phyloP scores from a whole-genome alignment of 2,113 vertebrate species.

The Python bivittatus region DNA sequence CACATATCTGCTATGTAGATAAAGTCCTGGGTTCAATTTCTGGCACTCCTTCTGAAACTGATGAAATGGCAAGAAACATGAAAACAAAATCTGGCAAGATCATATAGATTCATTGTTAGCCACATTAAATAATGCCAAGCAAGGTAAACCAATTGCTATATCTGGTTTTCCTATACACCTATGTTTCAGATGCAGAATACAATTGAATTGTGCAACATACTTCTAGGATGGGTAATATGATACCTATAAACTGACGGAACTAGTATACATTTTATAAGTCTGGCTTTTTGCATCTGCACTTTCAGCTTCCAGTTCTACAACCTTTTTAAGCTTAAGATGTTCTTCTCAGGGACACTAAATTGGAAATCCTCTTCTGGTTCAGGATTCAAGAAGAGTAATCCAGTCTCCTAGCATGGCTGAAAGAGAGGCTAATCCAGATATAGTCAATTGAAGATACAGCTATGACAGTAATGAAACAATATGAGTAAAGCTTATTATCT shows the following conservation, averaged over 20 bases:
- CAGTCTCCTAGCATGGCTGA: conserved; percentile 13
- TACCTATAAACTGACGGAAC: neutral
- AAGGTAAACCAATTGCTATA: neutral
- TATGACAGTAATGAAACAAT: conserved; percentile 54
- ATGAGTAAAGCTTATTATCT: conserved; percentile 62
- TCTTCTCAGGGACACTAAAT: neutral
- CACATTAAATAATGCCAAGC: neutral
- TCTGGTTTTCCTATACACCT: neutral
- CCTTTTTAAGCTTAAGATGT: neutral
- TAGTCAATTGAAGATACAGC: conserved; percentile 54
- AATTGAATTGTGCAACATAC: too few species aligned
- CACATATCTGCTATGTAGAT: neutral
- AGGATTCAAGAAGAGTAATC: neutral
- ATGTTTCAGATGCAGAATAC: neutral
- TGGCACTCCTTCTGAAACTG: neutral
- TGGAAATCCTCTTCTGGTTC: neutral
- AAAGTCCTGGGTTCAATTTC: neutral
- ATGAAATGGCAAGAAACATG: neutral
- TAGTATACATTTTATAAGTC: neutral
- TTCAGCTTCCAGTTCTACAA: neutral
- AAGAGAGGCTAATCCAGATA: conserved; percentile 42
- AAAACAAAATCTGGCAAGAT: neutral
- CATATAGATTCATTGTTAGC: neutral
- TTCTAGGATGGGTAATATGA: neutral
- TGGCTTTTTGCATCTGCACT: neutral